Base-by-base conservation (phyloP, 2,888 invertebrate genomes). In the Crepidodera aurea region DNA sequence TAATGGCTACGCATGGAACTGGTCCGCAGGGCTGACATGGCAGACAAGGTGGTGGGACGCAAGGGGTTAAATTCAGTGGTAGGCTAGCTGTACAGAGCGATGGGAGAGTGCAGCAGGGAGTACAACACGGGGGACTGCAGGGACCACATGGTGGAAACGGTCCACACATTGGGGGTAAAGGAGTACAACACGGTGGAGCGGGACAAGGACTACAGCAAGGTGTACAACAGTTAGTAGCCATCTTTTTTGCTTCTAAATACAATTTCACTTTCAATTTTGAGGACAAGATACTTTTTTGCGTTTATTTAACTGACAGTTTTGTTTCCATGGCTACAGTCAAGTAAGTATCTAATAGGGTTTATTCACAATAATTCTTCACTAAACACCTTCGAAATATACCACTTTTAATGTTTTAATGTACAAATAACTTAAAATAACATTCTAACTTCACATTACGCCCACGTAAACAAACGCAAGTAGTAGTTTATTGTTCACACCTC, bases 1-100 rank as follows among this genome's bases (percentile, higher is more conserved):
- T 44, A 22, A 44, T 19, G 12, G 44, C 44, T 1, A 22, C 44
- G 22, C 44, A 44, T 3, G 44, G 44, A 2, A 44, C 15, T 6
- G 44, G 44, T 1, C 22, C 44, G n/a, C 22, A 44, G n/a, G 44
- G 19, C n/a, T 44, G 44, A 16, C 44, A 44, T 5, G 44, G 44
- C 13, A 44, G 10, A 25, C 44, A 44, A 1, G 44, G 44, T 3
- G 44, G 44, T 13, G 44, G 44, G 1, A 19, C 19, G 22, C 44
- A 22, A 7, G 44, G 44, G 3, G 6, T 44, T 2, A 10, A 12
- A 6, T 25, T n/a, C 13, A 44, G n/a, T n/a, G 19, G 19, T 19
- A 44, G 6, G 12, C 15, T 13, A 1, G 44, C 44, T 4, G 44
- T 44, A 25, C 44, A 44, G 3, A 44, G 7, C 1, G 44, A 44